These are phyloP conservation scores for Cephalopterus ornatus DNA, from an alignment of 2,113 vertebrate genomes.

Conservation along the genomic window DNA sequence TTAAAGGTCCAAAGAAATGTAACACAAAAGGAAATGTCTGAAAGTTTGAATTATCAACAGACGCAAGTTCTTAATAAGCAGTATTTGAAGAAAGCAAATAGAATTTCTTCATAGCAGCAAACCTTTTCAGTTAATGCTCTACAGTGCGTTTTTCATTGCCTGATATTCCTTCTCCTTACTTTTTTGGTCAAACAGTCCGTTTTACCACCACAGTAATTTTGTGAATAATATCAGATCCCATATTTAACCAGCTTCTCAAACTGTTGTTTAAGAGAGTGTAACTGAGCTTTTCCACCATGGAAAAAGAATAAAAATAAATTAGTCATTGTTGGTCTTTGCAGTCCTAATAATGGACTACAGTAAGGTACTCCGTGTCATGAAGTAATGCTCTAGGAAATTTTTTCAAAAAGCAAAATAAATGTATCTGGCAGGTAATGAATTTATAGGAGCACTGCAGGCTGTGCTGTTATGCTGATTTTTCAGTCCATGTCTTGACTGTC, in stretches of 20 bases:
- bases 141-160: background rate
- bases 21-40: background rate
- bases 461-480: background rate
- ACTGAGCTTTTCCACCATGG: background rate
- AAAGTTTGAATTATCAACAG: background rate
- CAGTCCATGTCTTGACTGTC: background rate
- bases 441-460: background rate
- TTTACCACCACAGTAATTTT: background rate
- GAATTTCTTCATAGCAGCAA: background rate
- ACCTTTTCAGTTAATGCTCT: background rate
- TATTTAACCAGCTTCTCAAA: background rate
- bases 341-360: background rate
- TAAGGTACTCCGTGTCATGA: background rate
- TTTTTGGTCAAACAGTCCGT: background rate
- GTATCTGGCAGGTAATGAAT: background rate
- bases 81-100: background rate
- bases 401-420: background rate
- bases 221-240: background rate
- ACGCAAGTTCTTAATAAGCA: background rate
- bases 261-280: background rate
- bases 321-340: background rate
- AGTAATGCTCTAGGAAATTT: background rate
- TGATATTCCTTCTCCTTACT: background rate
- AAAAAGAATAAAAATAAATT: background rate
- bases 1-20: background rate